Evolutionary conservation across 2,113 vertebrate species (phyloP).

Genomic region (Garra rufa): DNA sequence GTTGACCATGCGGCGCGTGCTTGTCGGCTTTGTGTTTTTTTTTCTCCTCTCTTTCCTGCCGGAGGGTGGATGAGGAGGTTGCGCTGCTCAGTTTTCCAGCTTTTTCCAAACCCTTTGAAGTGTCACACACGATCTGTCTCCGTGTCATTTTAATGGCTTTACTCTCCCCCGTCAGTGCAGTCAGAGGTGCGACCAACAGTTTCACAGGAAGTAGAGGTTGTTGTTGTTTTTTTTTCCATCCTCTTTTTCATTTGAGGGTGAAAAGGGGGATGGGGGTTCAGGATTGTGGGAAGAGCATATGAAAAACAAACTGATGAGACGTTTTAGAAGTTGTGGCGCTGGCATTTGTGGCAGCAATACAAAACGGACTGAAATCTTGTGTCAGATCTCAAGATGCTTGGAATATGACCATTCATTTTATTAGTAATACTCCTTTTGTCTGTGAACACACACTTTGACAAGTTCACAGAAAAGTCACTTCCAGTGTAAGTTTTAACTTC

Average conservation of each 20-base stretch:
- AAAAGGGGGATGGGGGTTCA: slow-evolving; percentile 17
- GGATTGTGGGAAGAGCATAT: slow-evolving; percentile 27
- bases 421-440: background rate
- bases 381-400: background rate
- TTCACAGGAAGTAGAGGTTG: slow-evolving; percentile 58
- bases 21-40: slow-evolving; percentile 75
- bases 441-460: background rate
- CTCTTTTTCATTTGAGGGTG: slow-evolving; percentile 44
- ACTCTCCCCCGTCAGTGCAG: slow-evolving; percentile 61
- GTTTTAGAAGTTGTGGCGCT: background rate
- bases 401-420: background rate
- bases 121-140: slow-evolving; percentile 83
- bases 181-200: slow-evolving; percentile 65
- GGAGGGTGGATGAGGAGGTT: slow-evolving; percentile 60
- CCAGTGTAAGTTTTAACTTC: background rate
- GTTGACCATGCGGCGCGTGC: slow-evolving; percentile 74
- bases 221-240: slow-evolving; percentile 29
- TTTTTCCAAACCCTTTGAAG: slow-evolving; percentile 81
- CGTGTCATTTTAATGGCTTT: slow-evolving; percentile 76
- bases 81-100: slow-evolving; percentile 69
- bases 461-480: background rate
- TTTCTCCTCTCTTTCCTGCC: slow-evolving; percentile 26
- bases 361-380: background rate
- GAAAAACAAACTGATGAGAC: slow-evolving; percentile 34
- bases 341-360: background rate